Evolutionary conservation across 1,140 invertebrate genomes (phyloP).

Genomic region (Magallana ariakensis): DNA sequence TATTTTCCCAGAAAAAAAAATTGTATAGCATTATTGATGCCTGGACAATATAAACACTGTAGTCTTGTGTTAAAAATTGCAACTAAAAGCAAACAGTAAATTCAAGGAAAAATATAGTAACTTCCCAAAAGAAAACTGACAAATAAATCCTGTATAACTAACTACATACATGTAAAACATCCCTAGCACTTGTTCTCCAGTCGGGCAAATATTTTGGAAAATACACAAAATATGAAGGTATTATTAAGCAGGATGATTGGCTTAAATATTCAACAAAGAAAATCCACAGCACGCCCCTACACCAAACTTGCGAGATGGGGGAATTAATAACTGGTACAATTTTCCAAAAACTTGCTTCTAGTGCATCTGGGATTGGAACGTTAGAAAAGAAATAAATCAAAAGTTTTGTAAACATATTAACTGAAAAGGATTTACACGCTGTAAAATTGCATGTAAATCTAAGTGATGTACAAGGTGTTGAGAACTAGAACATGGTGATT

Average conservation of each 20-base stretch:
- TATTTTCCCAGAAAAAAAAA: neutral
- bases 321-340: neutral
- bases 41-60: constrained; percentile 33
- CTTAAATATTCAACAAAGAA: constrained; percentile 5
- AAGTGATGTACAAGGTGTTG: constrained; percentile 92
- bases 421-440: neutral
- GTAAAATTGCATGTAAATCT: constrained; percentile 53
- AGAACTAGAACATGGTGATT: constrained; percentile 98
- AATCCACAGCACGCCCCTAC: constrained; percentile 26
- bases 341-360: constrained; percentile 3
- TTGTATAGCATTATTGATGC: neutral
- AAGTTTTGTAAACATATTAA: constrained; percentile 35
- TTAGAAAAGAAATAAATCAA: constrained; percentile 8
- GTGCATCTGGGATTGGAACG: constrained; percentile 25
- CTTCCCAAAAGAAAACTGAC: constrained; percentile 10
- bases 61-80: constrained; percentile 45
- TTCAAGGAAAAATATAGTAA: constrained; percentile 21
- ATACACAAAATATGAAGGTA: neutral
- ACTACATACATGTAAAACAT: constrained; percentile 17
- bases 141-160: constrained; percentile 39
- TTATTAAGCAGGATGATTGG: constrained; percentile 20
- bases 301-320: neutral
- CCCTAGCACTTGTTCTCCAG: neutral
- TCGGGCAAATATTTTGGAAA: neutral
- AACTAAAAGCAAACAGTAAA: constrained; percentile 45